Conservation (phyloP, 2,113 vertebrate species). For the Todiramphus chloris region DNA sequence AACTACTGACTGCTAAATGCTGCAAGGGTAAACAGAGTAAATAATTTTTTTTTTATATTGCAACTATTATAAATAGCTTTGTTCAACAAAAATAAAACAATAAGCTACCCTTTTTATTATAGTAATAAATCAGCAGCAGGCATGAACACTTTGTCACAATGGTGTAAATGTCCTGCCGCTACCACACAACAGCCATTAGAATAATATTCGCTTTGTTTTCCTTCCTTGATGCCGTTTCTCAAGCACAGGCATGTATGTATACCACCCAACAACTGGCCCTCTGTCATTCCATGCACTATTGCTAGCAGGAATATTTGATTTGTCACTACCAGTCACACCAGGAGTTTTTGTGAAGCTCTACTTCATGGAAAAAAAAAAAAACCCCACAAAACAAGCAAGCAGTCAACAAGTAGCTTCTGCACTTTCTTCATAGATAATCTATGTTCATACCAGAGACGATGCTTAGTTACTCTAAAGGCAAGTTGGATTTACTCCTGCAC, state of each 20-base stretch:
- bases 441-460: not conserved
- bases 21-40: slow-evolving; percentile 54
- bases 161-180: not conserved
- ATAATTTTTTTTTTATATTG: not conserved
- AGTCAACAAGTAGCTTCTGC: not conserved
- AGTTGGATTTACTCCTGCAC: not conserved
- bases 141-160: slow-evolving; percentile 19
- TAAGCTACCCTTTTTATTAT: slow-evolving; percentile 13
- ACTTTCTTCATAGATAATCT: not conserved
- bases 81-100: slow-evolving; percentile 32
- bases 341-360: slow-evolving; percentile 1
- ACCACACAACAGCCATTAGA: not conserved
- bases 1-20: slow-evolving; percentile 18
- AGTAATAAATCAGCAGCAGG: slow-evolving; percentile 45
- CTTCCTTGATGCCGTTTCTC: not conserved
- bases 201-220: slow-evolving; percentile 28
- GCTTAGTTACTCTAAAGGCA: not conserved
- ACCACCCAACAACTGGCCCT: not conserved
- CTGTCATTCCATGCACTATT: not conserved
- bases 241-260: not conserved
- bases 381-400: not conserved
- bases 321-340: not conserved
- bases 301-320: not conserved
- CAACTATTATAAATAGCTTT: slow-evolving; percentile 39
- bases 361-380: not conserved